These are phyloP conservation scores for Pardalotus punctatus DNA, from an alignment of 2,113 vertebrate genomes.

Conservation along the genomic window DNA sequence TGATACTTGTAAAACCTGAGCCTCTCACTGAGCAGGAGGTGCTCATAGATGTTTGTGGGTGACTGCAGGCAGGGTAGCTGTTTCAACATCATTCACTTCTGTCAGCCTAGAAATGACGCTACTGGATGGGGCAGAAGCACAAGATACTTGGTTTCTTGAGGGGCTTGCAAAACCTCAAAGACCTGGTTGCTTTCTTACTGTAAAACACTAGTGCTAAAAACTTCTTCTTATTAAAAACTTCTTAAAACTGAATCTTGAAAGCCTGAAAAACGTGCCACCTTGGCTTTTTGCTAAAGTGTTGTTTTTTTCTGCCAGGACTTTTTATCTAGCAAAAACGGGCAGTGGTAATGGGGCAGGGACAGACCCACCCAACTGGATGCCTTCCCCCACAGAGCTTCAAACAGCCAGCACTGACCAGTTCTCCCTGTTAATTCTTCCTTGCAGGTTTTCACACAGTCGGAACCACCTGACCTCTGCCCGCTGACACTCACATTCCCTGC, in stretches of 20 bases:
- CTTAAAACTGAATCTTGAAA: neutral
- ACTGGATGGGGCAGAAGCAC: accelerated
- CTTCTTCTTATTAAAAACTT: too few relatives aligned
- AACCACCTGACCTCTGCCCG: conserved; percentile 85
- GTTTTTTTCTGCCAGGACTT: neutral
- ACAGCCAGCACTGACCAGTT: accelerated
- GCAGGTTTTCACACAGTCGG: conserved; percentile 88
- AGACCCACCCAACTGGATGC: too few relatives aligned
- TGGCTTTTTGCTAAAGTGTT: neutral
- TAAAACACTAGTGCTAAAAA: neutral
- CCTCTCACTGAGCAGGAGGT: neutral
- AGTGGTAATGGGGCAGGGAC: neutral
- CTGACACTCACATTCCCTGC: conserved; percentile 57
- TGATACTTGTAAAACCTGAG: neutral
- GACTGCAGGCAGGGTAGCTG: neutral
- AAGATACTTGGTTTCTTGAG: accelerated
- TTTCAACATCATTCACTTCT: neutral
- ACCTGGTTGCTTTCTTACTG: neutral
- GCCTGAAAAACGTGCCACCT: neutral
- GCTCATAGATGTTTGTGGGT: neutral
- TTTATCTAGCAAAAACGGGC: neutral
- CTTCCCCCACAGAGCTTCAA: accelerated
- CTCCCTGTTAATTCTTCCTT: accelerated
- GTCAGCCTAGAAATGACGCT: neutral
- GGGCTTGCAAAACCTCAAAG: neutral